Evolutionary conservation across 2,113 vertebrate genomes (phyloP), one percentile per base, ranked within the genome.

Genomic region (Machaerirhynchus nigripectus): DNA sequence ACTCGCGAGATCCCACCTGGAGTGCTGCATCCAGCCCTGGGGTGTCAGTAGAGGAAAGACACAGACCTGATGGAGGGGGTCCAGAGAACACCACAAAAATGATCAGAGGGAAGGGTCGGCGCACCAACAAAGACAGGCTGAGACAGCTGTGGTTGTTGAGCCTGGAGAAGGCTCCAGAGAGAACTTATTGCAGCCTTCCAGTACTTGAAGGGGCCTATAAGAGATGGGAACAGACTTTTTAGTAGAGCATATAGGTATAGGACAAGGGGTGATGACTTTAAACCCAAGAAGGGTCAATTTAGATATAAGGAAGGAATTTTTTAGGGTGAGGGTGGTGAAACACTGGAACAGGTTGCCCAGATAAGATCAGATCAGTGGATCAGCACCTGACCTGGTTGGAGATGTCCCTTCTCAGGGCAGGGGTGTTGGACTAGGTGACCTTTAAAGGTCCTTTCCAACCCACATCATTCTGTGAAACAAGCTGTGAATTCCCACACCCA

Each of bases 231-330:
- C 21, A 69, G 40, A 40, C 40, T 11, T 68, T 60, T 76, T 40
- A 76, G 14, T n/a, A 31, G 17, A 17, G 12, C 21, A 30, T 0
- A 0, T 35, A 61, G 26, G 30, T 61, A 11, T 8, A 27, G 60
- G 17, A 69, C 15, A 55, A 47, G 7, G 18, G 19, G 11, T 53
- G 24, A 47, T 18, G 30, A 21, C 30, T 68, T 68, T 76, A 40
- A 75, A 50, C 31, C 42, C 52, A 35, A 69, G 79, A 17, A 69
- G 6, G 17, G 8, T 63, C 47, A n/a, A 13, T 76, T 68, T 69
- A n/a, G 33, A 35, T 61, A 22, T 0, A 61, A 47, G 15, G 33
- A 39, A n/a, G 16, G 30, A 53, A 9, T 31, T 19, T 60, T 75
- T 76, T 27, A 28, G 17, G 7, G 12, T 60, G 46, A 60, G 8